phyloP scores from a whole-genome alignment of 2,888 invertebrate species.

The Drosophila sordidapex region DNA sequence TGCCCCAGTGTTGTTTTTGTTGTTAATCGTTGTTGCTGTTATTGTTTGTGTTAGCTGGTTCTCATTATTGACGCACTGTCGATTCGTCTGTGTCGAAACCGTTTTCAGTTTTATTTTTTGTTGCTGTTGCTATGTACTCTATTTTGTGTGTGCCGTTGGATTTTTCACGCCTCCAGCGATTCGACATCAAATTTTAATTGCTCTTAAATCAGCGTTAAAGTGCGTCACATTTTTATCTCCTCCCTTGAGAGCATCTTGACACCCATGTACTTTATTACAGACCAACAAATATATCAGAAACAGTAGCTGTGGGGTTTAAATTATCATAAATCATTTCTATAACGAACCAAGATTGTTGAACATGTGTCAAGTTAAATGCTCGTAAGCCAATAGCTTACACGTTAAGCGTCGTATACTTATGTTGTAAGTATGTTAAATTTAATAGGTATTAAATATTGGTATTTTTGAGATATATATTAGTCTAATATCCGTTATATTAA shows the following conservation, averaged over 20 bases:
- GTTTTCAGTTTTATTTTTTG: conserved; percentile 7
- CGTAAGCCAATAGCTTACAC: background rate
- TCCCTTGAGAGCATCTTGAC: conserved; percentile 9
- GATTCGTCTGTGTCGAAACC: conserved; percentile 21
- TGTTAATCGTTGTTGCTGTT: conserved; percentile 38
- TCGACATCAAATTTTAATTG: conserved; percentile 56
- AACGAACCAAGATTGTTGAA: background rate
- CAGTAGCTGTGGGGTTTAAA: background rate
- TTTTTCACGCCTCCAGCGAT: conserved; percentile 36
- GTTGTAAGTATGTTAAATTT: background rate
- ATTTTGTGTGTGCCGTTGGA: background rate
- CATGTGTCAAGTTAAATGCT: background rate
- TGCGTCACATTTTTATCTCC: conserved; percentile 20
- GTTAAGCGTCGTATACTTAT: background rate
- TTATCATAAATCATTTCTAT: background rate
- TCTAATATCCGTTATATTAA: no score
- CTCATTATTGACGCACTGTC: conserved; percentile 24
- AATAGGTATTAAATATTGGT: background rate
- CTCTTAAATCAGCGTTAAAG: conserved; percentile 28
- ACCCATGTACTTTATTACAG: conserved; percentile 5
- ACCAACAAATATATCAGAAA: background rate
- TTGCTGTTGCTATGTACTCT: background rate
- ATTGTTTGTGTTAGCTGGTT: conserved; percentile 26
- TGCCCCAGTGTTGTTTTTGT: conserved; percentile 41
- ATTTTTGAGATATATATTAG: background rate